Evolutionary conservation across 23 tunicate genomes (phyloP).

Genomic region (Halocynthia aurantium): DNA sequence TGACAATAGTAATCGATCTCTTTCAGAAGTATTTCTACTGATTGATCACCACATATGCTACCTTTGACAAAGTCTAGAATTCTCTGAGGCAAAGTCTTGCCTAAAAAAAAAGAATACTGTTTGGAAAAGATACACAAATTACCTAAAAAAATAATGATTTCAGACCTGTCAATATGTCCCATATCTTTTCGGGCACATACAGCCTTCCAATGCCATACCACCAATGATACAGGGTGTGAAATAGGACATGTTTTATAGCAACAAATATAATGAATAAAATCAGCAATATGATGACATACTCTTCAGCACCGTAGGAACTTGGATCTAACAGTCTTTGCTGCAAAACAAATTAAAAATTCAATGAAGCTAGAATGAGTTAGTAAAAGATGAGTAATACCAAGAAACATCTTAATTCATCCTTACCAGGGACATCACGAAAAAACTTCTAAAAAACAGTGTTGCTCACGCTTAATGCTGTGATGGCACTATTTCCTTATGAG

Average conservation of each 20-base stretch:
- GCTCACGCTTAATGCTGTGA: too few species aligned
- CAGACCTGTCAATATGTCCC: constrained; percentile 52
- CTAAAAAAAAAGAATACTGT: neutral
- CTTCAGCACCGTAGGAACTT: constrained; percentile 55
- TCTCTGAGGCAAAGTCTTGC: constrained; percentile 27
- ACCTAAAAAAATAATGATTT: neutral
- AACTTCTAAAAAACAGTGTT: too few species aligned
- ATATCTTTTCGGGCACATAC: constrained; percentile 49
- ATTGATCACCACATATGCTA: neutral
- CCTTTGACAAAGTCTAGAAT: constrained; percentile 7
- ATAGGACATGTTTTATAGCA: constrained; percentile 59
- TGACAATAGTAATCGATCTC: constrained; percentile 41
- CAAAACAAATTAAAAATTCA: neutral
- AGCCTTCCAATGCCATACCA: constrained; percentile 74
- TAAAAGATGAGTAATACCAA: too few species aligned
- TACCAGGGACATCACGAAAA: too few species aligned
- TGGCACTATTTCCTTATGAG: too few species aligned
- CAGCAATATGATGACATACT: constrained; percentile 50
- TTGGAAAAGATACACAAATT: neutral
- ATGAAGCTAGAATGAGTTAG: too few species aligned
- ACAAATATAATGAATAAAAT: constrained; percentile 51
- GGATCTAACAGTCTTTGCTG: constrained; percentile 60
- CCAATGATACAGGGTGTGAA: constrained; percentile 73
- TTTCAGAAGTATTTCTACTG: constrained; percentile 2
- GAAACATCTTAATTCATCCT: too few species aligned